phyloP scores from a whole-genome alignment of 2,888 invertebrate species.

The Euzetes globulus region DNA sequence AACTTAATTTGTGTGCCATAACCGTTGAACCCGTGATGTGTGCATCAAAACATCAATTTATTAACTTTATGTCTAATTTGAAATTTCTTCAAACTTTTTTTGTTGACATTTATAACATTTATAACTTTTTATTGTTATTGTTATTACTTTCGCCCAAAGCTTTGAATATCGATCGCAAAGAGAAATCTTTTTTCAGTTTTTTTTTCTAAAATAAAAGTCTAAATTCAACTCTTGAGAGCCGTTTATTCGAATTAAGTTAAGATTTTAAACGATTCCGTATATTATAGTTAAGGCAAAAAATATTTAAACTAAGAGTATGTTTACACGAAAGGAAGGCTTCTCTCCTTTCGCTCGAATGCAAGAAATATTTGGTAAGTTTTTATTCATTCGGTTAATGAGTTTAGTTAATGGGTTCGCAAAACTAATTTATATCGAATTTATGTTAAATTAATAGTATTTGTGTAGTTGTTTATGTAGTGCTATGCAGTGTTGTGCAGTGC shows the following conservation, averaged over 20 bases:
- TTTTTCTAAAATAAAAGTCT: neutral
- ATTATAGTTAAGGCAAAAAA: neutral
- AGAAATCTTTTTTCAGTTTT: neutral
- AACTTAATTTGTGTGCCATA: neutral
- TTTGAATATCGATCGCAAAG: constrained; percentile 4
- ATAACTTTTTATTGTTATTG: constrained; percentile 10
- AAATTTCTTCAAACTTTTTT: neutral
- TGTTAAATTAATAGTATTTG: constrained; percentile 5
- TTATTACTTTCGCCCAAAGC: constrained; percentile 14
- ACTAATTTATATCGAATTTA: neutral
- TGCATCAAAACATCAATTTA: neutral
- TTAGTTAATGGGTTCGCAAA: neutral
- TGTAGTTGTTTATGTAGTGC: neutral
- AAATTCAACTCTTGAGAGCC: neutral
- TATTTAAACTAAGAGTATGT: neutral
- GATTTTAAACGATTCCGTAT: neutral
- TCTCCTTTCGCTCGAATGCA: neutral
- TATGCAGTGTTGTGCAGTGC: neutral
- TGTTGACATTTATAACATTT: constrained; percentile 5
- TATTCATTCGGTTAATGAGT: neutral
- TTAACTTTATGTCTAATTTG: neutral
- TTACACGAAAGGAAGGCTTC: neutral
- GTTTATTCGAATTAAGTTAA: neutral
- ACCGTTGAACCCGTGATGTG: neutral
- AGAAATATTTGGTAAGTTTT: neutral